Evolutionary conservation across 2,113 vertebrate genomes (phyloP).

Genomic region (Parus major): DNA sequence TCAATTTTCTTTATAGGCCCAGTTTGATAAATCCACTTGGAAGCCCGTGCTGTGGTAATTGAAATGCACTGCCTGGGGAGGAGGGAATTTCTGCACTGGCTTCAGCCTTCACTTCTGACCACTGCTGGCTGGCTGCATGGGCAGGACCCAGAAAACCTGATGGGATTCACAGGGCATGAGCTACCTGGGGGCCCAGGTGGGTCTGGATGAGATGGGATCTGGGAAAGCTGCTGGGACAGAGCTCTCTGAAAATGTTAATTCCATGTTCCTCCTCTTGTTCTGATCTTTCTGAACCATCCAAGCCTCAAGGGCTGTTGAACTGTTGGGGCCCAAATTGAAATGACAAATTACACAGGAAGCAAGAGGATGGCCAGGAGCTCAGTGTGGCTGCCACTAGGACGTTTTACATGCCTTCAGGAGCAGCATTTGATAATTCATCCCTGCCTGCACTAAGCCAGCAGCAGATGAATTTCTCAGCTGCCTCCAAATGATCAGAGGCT

Average conservation of each 20-base stretch:
- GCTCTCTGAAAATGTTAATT: background rate
- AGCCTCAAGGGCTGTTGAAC: background rate
- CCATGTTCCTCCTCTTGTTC: background rate
- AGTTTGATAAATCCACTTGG: slow-evolving; percentile 65
- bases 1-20: slow-evolving; percentile 67
- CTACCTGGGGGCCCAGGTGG: background rate
- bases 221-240: background rate
- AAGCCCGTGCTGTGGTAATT: background rate
- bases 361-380: background rate
- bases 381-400: background rate
- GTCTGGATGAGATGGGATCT: background rate
- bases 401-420: slow-evolving; percentile 5
- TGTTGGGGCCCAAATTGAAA: background rate
- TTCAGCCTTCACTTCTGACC: background rate
- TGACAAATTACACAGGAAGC: slow-evolving; percentile 31
- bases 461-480: background rate
- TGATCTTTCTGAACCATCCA: background rate
- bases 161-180: background rate
- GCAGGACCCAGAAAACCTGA: background rate
- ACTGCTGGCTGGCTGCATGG: accelerated
- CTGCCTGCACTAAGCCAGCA: background rate
- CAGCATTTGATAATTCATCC: slow-evolving; percentile 1
- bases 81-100: background rate
- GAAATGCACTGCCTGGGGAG: slow-evolving; percentile 33
- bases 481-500: background rate